Percentiles rank a stretch among this genome's conserved stretches.
These are phyloP conservation scores for Climacteris rufus DNA, from an alignment of 2,113 vertebrate species.

Conservation along the genomic window DNA sequence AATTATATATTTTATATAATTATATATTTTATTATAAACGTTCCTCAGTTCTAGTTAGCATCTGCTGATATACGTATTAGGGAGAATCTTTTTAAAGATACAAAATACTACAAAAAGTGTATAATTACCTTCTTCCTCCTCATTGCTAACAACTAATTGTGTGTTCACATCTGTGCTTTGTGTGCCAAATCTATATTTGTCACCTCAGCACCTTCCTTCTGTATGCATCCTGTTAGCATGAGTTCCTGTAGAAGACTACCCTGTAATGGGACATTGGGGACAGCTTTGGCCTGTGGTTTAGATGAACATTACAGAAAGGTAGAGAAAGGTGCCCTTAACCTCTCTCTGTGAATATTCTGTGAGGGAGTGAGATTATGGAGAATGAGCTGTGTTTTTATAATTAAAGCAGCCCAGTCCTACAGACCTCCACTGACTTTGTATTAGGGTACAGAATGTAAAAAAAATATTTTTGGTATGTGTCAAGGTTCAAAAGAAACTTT, in stretches of 20 bases:
- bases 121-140: background rate
- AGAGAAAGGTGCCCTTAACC: background rate
- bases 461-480: background rate
- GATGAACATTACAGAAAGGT: background rate
- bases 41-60: background rate
- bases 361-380: background rate
- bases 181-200: background rate
- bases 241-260: background rate
- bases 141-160: background rate
- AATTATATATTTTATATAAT: too few species aligned
- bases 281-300: background rate
- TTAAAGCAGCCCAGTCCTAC: background rate
- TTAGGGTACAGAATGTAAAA: background rate
- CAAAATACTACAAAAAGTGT: background rate
- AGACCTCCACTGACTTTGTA: background rate
- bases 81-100: background rate
- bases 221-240: background rate
- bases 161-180: background rate
- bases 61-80: background rate
- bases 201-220: background rate
- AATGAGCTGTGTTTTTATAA: background rate
- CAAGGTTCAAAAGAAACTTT: background rate
- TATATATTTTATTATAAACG: background rate
- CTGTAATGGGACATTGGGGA: background rate
- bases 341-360: background rate